A percentile compares a stretch with the other conserved stretches of the same genome.
Evolutionary conservation across 2,797 vertebrate species (phyloP).

Genomic region (Arrhamphus sclerolepis): DNA sequence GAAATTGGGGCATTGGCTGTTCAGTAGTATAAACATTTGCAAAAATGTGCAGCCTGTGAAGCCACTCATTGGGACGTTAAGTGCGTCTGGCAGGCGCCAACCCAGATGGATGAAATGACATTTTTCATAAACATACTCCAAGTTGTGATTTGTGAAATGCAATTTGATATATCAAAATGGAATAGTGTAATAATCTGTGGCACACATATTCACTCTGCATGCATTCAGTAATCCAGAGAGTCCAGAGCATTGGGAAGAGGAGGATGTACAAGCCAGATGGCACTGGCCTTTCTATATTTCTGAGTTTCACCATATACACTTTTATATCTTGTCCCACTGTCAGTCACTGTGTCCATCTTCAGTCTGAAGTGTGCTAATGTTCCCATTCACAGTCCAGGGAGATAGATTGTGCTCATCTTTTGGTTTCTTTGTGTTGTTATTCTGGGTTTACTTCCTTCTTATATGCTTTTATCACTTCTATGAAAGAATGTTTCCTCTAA

Average conservation of each 20-base stretch:
- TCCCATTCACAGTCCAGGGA: slow-evolving; percentile 6
- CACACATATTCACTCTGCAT: slow-evolving; percentile 6
- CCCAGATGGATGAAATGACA: neutral
- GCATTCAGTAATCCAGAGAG: too few species aligned
- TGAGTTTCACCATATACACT: slow-evolving; percentile 12
- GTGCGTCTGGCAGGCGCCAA: slow-evolving; percentile 34
- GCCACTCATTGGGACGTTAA: slow-evolving; percentile 34
- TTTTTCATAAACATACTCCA: slow-evolving; percentile 1
- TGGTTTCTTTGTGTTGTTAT: neutral
- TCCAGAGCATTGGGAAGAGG: too few species aligned
- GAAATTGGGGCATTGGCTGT: slow-evolving; percentile 42
- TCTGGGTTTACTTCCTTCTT: neutral
- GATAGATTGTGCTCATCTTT: neutral
- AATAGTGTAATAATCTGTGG: slow-evolving; percentile 4
- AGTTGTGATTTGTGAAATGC: neutral
- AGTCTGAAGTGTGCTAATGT: slow-evolving; percentile 19
- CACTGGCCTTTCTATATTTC: slow-evolving; percentile 1
- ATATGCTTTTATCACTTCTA: neutral
- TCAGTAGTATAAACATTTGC: slow-evolving; percentile 60
- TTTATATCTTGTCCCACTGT: slow-evolving; percentile 36
- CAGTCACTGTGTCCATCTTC: slow-evolving; percentile 39
- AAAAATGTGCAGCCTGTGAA: slow-evolving; percentile 46
- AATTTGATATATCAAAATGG: slow-evolving; percentile 2
- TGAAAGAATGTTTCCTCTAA: neutral
- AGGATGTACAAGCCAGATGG: neutral